Evolutionary conservation across 2,888 invertebrate species (phyloP).

Genomic region (Eristalis intricaria): DNA sequence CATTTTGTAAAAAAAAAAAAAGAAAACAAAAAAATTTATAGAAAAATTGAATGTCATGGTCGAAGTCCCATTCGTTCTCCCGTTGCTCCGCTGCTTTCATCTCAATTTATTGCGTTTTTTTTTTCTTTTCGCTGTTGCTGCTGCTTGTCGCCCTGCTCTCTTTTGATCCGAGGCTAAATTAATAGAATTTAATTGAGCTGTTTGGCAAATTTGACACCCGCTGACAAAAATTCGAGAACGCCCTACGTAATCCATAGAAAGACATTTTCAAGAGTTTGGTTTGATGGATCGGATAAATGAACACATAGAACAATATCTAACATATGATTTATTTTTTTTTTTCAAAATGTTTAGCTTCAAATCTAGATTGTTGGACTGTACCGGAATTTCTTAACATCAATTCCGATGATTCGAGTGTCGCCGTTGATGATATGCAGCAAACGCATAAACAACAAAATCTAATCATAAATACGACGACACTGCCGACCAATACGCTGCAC

Average conservation of each 20-base stretch:
- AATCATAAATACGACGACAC: constrained; percentile 78
- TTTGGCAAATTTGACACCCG: constrained; percentile 37
- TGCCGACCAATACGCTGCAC: constrained; percentile 73
- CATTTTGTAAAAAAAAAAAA: constrained; percentile 35
- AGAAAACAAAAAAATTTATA: constrained; percentile 21
- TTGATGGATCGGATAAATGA: neutral
- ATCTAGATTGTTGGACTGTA: constrained; percentile 79
- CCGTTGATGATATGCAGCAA: constrained; percentile 75
- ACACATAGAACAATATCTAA: neutral
- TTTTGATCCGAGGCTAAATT: constrained; percentile 37
- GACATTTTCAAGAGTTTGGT: constrained; percentile 39
- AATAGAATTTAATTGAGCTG: constrained; percentile 51
- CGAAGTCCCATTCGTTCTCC: constrained; percentile 24
- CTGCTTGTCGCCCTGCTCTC: neutral
- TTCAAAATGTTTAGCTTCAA: constrained; percentile 75
- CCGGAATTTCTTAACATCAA: constrained; percentile 78
- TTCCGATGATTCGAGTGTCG: constrained; percentile 74
- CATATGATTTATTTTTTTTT: constrained; percentile 24
- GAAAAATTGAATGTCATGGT: constrained; percentile 61
- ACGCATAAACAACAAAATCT: constrained; percentile 76
- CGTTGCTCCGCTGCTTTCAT: constrained; percentile 31
- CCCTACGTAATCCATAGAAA: neutral
- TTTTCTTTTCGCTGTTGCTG: neutral
- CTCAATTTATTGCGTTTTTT: constrained; percentile 66
- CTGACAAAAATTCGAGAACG: neutral